Evolutionary conservation across 2,888 invertebrate species (phyloP).

Genomic region (Endotricha flammealis): DNA sequence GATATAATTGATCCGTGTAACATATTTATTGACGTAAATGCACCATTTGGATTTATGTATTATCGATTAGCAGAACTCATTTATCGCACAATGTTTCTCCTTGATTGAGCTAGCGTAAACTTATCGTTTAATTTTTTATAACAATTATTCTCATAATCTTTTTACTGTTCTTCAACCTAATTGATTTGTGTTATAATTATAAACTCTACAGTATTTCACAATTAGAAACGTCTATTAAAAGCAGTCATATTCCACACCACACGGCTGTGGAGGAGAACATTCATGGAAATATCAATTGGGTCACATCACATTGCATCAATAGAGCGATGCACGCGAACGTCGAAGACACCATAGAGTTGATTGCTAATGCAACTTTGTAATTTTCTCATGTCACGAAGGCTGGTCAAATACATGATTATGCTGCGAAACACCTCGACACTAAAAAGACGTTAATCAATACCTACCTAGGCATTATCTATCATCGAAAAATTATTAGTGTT

Average conservation of each 20-base stretch:
- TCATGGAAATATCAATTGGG: slow-evolving; percentile 61
- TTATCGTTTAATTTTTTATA: background rate
- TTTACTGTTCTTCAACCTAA: too few species aligned
- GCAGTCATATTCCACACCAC: background rate
- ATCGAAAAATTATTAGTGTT: too few species aligned
- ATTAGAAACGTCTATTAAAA: background rate
- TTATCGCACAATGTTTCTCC: background rate
- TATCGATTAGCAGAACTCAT: background rate
- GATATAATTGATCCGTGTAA: slow-evolving; percentile 3
- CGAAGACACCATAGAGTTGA: slow-evolving; percentile 55
- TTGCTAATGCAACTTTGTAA: slow-evolving; percentile 54
- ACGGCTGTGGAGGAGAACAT: slow-evolving; percentile 29
- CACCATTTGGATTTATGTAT: slow-evolving; percentile 2
- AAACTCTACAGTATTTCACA: too few species aligned
- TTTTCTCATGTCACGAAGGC: slow-evolving; percentile 51
- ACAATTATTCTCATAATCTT: too few species aligned
- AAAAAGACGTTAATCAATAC: too few species aligned
- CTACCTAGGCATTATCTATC: too few species aligned
- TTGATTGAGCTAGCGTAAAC: background rate
- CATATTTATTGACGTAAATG: slow-evolving; percentile 4
- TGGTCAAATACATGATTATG: slow-evolving; percentile 28
- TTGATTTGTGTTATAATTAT: too few species aligned
- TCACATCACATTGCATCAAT: slow-evolving; percentile 68
- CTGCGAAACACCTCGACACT: slow-evolving; percentile 21
- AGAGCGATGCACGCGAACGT: slow-evolving; percentile 59